A percentile compares a stretch with the other conserved stretches of the same genome.
Evolutionary conservation across 2,113 vertebrate species (phyloP).

Genomic region (Cochlearius cochlearius): DNA sequence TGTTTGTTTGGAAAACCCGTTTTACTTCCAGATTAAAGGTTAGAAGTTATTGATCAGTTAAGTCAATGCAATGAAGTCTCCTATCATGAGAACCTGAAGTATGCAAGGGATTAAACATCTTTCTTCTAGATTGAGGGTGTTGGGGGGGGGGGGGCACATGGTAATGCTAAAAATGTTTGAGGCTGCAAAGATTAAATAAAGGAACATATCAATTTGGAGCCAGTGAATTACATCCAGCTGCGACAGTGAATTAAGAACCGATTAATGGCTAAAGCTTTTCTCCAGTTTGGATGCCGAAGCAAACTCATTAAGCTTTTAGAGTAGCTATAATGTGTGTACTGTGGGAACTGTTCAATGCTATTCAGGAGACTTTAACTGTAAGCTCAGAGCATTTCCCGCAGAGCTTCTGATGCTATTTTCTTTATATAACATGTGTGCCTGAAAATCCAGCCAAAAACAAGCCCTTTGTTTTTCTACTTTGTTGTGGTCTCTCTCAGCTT

Average conservation of each 20-base stretch:
- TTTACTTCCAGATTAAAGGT: constrained; percentile 73
- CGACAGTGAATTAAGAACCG: constrained; percentile 85
- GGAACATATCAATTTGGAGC: constrained; percentile 84
- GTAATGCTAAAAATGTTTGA: constrained; percentile 81
- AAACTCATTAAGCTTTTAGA: constrained; percentile 96
- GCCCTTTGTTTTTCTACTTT: constrained; percentile 95
- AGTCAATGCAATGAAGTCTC: constrained; percentile 67
- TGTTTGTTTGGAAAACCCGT: constrained; percentile 60
- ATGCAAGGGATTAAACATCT: constrained; percentile 74
- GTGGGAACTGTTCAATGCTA: constrained; percentile 87
- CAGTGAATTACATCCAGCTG: constrained; percentile 86
- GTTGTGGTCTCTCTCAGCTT: constrained; percentile 93
- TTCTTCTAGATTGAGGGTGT: constrained; percentile 53
- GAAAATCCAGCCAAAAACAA: constrained; percentile 93
- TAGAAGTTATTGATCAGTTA: constrained; percentile 63
- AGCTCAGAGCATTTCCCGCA: constrained; percentile 94
- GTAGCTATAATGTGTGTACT: constrained; percentile 91
- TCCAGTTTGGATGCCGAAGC: constrained; percentile 85
- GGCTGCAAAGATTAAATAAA: constrained; percentile 85
- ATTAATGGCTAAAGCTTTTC: constrained; percentile 86
- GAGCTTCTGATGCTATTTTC: constrained; percentile 99
- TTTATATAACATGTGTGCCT: constrained; percentile 99
- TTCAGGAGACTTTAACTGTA: constrained; percentile 94
- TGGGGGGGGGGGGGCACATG: constrained; percentile 23
- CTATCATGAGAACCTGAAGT: constrained; percentile 67